phyloP scores from a whole-genome alignment of 2,797 vertebrate genomes.

The Sylvia borin region DNA sequence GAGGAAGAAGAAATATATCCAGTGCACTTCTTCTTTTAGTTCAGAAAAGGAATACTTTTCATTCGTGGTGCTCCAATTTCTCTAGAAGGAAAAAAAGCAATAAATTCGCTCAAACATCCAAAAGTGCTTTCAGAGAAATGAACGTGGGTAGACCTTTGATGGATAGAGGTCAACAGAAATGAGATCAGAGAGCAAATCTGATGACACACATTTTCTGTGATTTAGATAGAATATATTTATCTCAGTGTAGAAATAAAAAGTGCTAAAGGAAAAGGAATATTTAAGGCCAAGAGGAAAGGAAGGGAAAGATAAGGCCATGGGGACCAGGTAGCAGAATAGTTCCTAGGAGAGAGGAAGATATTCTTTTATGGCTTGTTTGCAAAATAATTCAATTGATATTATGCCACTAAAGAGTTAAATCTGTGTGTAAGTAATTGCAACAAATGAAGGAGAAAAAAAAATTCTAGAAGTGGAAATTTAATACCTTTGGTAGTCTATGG shows the following conservation, averaged over 20 bases:
- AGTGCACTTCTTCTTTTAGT: background rate
- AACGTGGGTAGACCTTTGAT: background rate
- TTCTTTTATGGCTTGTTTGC: background rate
- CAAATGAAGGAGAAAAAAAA: constrained; percentile 25
- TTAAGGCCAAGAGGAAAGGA: background rate
- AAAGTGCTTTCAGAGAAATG: background rate
- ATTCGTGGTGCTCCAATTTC: background rate
- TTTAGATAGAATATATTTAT: background rate
- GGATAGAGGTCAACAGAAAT: background rate
- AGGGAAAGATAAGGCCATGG: background rate
- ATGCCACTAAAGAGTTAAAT: constrained; percentile 25
- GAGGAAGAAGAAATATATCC: background rate
- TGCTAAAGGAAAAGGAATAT: background rate
- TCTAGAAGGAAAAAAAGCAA: background rate
- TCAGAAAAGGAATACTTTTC: background rate
- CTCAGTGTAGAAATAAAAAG: background rate
- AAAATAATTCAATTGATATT: constrained; percentile 22
- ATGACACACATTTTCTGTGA: background rate
- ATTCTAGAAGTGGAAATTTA: constrained; percentile 15
- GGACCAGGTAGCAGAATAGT: background rate
- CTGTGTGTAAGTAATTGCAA: background rate
- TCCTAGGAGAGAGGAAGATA: background rate
- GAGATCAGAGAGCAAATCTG: background rate
- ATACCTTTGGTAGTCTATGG: constrained; percentile 22
- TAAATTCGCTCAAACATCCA: background rate